phyloP scores from a whole-genome alignment of 2,888 invertebrate genomes.

The Stenichneumon culpator region DNA sequence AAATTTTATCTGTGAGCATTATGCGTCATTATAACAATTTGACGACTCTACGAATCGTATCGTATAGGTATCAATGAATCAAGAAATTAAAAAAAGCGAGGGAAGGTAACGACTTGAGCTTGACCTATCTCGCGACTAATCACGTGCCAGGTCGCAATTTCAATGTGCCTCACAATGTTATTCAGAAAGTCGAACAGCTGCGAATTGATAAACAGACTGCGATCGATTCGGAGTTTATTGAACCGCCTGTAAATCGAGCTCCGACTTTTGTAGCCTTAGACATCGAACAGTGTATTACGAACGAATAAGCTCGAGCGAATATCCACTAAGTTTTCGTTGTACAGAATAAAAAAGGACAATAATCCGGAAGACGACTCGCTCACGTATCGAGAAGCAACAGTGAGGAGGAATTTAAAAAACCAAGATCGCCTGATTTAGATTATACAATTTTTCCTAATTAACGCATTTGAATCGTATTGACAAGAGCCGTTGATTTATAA shows the following conservation, averaged over 20 bases:
- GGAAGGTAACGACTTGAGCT: too few relatives aligned
- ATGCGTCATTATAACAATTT: background rate
- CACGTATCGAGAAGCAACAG: conserved; percentile 13
- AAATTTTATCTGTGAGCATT: too few relatives aligned
- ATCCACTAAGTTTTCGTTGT: conserved; percentile 48
- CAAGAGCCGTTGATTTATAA: background rate
- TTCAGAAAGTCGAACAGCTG: conserved; percentile 91
- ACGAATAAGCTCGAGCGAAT: conserved; percentile 7
- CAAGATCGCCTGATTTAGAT: conserved; percentile 50
- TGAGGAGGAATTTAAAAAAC: conserved; percentile 15
- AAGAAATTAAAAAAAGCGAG: too few relatives aligned
- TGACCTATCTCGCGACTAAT: too few relatives aligned
- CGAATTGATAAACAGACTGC: conserved; percentile 87
- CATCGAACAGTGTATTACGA: background rate
- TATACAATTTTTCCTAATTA: conserved; percentile 58
- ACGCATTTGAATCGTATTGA: conserved; percentile 39
- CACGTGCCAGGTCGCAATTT: conserved; percentile 90
- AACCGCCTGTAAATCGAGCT: conserved; percentile 82
- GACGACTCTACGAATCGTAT: background rate
- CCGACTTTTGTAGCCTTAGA: background rate
- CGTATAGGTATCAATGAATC: background rate
- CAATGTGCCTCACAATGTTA: conserved; percentile 90
- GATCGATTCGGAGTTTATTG: conserved; percentile 87
- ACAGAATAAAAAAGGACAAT: conserved; percentile 40
- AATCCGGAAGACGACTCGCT: background rate